Conservation (phyloP, 2,797 vertebrate species). For the Paguma larvata region DNA sequence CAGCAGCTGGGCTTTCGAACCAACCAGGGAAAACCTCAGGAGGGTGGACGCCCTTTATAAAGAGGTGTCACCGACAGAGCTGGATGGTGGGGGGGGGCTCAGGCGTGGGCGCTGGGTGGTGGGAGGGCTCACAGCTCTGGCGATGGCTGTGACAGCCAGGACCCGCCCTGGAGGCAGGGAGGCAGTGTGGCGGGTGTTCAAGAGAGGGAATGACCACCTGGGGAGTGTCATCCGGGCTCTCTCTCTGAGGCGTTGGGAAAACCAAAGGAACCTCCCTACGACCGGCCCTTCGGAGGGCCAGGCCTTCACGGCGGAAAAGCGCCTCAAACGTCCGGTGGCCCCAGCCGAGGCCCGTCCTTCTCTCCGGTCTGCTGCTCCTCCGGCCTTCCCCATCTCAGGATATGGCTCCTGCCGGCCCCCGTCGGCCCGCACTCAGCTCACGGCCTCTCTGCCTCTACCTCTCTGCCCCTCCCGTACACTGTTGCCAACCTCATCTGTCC, state of each 20-base stretch:
- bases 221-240: neutral
- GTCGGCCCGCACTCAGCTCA: neutral
- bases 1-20: slow-evolving; percentile 44
- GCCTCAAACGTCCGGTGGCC: neutral
- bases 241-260: neutral
- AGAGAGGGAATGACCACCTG: neutral
- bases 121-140: neutral
- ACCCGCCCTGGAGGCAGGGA: neutral
- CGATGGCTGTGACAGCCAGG: neutral
- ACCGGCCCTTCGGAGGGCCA: neutral
- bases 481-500: neutral
- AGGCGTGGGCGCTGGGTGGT: neutral
- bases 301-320: neutral
- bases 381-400: neutral
- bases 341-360: neutral
- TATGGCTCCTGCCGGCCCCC: neutral
- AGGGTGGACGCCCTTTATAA: neutral
- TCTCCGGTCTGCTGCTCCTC: neutral
- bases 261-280: neutral
- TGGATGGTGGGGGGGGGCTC: neutral
- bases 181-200: neutral
- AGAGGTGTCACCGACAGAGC: fast-evolving
- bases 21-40: neutral
- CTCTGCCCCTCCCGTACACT: neutral
- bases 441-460: too few species aligned